Evolutionary conservation across 1,140 invertebrate species (phyloP).

Genomic region (Idris sp.): DNA sequence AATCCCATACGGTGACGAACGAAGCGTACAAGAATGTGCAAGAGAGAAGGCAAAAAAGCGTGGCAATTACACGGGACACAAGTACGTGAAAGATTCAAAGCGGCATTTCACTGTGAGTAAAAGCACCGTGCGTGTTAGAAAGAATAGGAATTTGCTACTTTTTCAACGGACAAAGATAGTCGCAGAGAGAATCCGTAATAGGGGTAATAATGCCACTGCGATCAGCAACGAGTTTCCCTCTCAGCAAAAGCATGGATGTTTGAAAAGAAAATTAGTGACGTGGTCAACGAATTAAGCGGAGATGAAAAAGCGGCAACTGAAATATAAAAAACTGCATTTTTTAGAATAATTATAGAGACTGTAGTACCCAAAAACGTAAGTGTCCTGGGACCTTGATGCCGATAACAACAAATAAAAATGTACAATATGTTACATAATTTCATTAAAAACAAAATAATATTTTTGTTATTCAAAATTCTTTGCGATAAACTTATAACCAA

Average conservation of each 20-base stretch:
- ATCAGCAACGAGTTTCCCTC: constrained; percentile 29
- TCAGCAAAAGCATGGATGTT: constrained; percentile 18
- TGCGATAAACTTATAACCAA: no score
- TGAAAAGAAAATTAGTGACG: constrained; percentile 33
- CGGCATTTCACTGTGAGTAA: constrained; percentile 35
- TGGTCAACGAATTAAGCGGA: constrained; percentile 21
- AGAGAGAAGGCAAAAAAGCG: constrained; percentile 15
- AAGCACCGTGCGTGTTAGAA: constrained; percentile 26
- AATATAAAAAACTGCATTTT: no score
- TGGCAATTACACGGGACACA: constrained; percentile 22
- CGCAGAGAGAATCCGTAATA: constrained; percentile 49
- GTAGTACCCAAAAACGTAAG: no score
- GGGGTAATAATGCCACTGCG: constrained; percentile 46
- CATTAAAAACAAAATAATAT: no score
- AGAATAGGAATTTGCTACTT: constrained; percentile 33
- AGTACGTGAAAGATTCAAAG: constrained; percentile 41
- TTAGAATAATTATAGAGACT: no score
- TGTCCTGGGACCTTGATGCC: no score
- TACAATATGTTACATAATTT: no score
- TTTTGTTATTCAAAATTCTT: no score
- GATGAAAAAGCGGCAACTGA: constrained; percentile 36
- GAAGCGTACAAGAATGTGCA: constrained; percentile 43
- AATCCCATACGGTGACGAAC: constrained; percentile 41
- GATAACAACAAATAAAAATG: no score
- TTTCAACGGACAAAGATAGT: constrained; percentile 26